Evolutionary conservation across 2,888 invertebrate genomes (phyloP).

Genomic region (Galerucella calmariensis): DNA sequence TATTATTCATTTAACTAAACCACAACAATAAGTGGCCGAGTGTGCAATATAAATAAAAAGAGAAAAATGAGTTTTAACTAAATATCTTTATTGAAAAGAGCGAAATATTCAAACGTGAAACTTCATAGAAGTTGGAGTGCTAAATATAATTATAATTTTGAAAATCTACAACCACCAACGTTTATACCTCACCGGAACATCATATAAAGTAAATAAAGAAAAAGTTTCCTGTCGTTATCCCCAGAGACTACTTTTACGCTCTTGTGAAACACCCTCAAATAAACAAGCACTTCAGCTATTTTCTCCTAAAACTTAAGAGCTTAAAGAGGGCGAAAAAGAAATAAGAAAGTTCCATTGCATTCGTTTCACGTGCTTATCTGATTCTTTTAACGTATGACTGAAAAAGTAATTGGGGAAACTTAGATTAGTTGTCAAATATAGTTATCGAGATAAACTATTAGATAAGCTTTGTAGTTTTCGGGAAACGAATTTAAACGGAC

Average conservation of each 20-base stretch:
- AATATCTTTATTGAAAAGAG: not conserved
- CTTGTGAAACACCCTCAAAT: slow-evolving; percentile 45
- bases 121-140: not conserved
- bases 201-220: slow-evolving; percentile 40
- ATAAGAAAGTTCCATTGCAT: slow-evolving; percentile 46
- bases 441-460: slow-evolving; percentile 19
- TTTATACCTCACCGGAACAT: slow-evolving; percentile 25
- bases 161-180: slow-evolving; percentile 21
- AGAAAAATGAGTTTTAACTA: not conserved
- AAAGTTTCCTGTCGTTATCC: slow-evolving; percentile 40
- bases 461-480: not conserved
- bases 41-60: not conserved
- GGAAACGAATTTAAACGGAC: not conserved
- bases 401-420: slow-evolving; percentile 33
- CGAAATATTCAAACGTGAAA: not conserved
- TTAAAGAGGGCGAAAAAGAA: slow-evolving; percentile 43
- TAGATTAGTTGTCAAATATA: slow-evolving; percentile 30
- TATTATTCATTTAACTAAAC: too few relatives aligned
- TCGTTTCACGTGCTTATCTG: slow-evolving; percentile 38
- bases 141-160: slow-evolving; percentile 24
- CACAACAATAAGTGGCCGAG: too few relatives aligned
- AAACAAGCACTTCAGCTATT: slow-evolving; percentile 45
- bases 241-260: slow-evolving; percentile 43
- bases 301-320: slow-evolving; percentile 48
- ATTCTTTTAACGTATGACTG: slow-evolving; percentile 35